Percentiles rank a stretch among this genome's conserved stretches.
These are phyloP conservation scores for Stylophora pistillata DNA, from an alignment of 64 coral and sea anemone genomes.

Conservation along the genomic window DNA sequence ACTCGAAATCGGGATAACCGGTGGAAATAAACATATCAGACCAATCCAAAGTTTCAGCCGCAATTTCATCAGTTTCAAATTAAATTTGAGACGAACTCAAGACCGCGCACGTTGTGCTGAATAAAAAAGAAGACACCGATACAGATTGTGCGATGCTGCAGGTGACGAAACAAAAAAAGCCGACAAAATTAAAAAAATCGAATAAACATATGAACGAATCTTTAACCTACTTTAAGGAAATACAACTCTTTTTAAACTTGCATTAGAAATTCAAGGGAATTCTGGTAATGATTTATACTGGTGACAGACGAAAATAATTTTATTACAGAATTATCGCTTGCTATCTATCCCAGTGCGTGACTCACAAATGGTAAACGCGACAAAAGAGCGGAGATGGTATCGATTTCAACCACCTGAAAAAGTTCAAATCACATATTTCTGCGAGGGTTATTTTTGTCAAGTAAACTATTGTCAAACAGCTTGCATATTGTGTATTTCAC, in stretches of 20 bases:
- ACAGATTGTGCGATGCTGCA: not conserved
- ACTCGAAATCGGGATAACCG: no score
- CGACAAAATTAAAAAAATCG: not conserved
- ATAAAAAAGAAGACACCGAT: not conserved
- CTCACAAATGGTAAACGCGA: not conserved
- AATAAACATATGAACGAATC: no score
- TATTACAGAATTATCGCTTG: not conserved
- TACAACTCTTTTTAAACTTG: not conserved
- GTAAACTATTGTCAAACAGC: not conserved
- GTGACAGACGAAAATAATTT: not conserved
- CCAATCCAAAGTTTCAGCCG: not conserved
- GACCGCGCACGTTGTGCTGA: not conserved
- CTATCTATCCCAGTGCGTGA: not conserved
- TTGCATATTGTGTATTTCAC: not conserved
- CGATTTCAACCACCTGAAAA: not conserved
- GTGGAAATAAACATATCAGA: no score
- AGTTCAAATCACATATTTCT: not conserved
- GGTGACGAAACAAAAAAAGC: not conserved
- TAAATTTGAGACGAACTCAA: not conserved
- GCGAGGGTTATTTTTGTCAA: not conserved
- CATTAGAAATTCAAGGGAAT: not conserved
- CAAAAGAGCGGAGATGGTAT: not conserved
- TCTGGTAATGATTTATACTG: not conserved
- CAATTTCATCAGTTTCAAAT: not conserved
- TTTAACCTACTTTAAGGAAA: no score